phyloP scores from a whole-genome alignment of 2,888 invertebrate species.

The Diloba caeruleocephala region DNA sequence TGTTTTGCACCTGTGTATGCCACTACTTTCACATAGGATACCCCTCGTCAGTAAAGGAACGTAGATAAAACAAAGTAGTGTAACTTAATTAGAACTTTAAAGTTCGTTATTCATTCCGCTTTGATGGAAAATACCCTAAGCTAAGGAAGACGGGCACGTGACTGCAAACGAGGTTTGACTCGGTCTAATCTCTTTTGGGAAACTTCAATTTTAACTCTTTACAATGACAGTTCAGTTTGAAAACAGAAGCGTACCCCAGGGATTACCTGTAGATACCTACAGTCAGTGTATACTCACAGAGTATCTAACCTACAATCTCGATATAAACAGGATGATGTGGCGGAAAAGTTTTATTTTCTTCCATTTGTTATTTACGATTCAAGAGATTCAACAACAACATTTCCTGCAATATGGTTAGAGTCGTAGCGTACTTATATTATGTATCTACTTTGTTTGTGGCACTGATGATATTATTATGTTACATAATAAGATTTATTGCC shows the following conservation, averaged over 20 bases:
- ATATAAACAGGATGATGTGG: slow-evolving; percentile 80
- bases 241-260: slow-evolving; percentile 20
- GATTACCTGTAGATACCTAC: slow-evolving; percentile 13
- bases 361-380: slow-evolving; percentile 85
- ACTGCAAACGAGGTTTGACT: slow-evolving; percentile 44
- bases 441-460: slow-evolving; percentile 35
- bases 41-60: slow-evolving; percentile 25
- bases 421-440: slow-evolving; percentile 56
- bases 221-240: slow-evolving; percentile 47
- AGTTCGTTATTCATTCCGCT: slow-evolving; percentile 47
- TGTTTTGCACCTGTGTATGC: slow-evolving; percentile 33
- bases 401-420: slow-evolving; percentile 67
- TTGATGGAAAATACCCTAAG: slow-evolving; percentile 42
- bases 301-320: slow-evolving; percentile 63
- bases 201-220: slow-evolving; percentile 51
- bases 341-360: slow-evolving; percentile 76
- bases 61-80: slow-evolving; percentile 50
- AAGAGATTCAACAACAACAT: slow-evolving; percentile 81
- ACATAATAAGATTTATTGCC: too few relatives aligned
- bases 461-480: slow-evolving; percentile 34
- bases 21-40: slow-evolving; percentile 33
- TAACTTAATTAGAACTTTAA: slow-evolving; percentile 49
- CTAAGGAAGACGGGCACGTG: slow-evolving; percentile 33
- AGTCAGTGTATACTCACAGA: slow-evolving; percentile 5
- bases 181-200: slow-evolving; percentile 49